Conservation (phyloP, 2,888 invertebrate genomes). For the Bursaphelenchus okinawaensis region DNA sequence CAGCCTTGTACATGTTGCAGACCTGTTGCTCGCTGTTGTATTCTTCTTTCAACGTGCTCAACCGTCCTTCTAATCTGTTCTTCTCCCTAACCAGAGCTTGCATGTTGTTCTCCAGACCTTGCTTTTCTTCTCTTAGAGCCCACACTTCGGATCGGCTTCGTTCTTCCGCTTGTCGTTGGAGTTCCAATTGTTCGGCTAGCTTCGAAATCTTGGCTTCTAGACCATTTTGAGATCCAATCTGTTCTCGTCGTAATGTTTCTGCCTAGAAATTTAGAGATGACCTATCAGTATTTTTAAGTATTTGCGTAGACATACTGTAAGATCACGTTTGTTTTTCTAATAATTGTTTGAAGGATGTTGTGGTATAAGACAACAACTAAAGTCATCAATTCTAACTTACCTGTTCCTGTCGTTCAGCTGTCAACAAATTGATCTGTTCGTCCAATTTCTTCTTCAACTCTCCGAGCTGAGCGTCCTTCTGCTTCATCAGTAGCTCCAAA, state of each 20-base stretch:
- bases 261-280: no score
- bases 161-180: conserved; percentile 7
- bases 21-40: conserved; percentile 93
- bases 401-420: conserved; percentile 1
- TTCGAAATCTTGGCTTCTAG: conserved; percentile 13
- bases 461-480: conserved; percentile 2
- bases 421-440: not conserved
- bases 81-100: conserved; percentile 12
- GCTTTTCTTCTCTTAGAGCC: conserved; percentile 19
- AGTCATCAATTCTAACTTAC: no score
- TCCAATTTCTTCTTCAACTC: not conserved
- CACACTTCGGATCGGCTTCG: conserved; percentile 20
- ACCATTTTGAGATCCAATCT: conserved; percentile 1
- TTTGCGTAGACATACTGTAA: no score
- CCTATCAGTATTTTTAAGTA: no score
- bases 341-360: no score
- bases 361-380: no score
- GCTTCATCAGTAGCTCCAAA: not conserved
- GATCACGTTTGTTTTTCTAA: no score
- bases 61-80: conserved; percentile 22
- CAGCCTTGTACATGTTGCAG: conserved; percentile 26
- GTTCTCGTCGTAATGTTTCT: conserved; percentile 9
- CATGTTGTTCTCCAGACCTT: not conserved
- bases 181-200: conserved; percentile 13
- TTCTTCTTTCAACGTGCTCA: conserved; percentile 88